These are phyloP conservation scores for Cephus nigrinus DNA, from an alignment of 2,888 invertebrate genomes.

Conservation along the genomic window DNA sequence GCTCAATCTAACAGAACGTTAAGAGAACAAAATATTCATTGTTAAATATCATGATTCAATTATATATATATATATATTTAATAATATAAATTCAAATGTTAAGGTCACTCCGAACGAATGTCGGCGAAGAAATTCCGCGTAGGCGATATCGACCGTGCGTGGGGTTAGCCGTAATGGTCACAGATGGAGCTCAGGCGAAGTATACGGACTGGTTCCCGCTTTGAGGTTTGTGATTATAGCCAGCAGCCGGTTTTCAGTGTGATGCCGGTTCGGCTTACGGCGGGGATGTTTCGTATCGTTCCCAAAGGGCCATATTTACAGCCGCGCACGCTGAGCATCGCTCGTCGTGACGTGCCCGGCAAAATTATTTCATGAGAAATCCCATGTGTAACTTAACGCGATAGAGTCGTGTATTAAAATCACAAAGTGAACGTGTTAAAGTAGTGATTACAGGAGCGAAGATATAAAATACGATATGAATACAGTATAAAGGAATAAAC, in stretches of 20 bases:
- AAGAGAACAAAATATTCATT: neutral
- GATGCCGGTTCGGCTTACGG: constrained; percentile 48
- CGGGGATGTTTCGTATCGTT: constrained; percentile 41
- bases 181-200: constrained; percentile 15
- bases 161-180: constrained; percentile 6
- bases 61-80: neutral
- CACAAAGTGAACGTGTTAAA: neutral
- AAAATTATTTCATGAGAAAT: neutral
- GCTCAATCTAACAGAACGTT: neutral
- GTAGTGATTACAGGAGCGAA: neutral
- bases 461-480: neutral
- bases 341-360: neutral
- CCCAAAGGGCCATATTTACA: constrained; percentile 21
- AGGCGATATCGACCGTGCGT: constrained; percentile 18
- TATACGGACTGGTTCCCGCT: constrained; percentile 19
- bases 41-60: neutral
- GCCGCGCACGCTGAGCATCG: neutral
- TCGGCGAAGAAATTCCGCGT: neutral
- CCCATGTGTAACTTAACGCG: neutral
- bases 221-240: constrained; percentile 13
- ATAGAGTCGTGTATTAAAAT: neutral
- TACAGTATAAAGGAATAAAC: neutral
- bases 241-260: constrained; percentile 45
- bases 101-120: neutral
- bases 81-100: neutral